Evolutionary conservation across 1,140 invertebrate species (phyloP).

Genomic region (Nephila pilipes): DNA sequence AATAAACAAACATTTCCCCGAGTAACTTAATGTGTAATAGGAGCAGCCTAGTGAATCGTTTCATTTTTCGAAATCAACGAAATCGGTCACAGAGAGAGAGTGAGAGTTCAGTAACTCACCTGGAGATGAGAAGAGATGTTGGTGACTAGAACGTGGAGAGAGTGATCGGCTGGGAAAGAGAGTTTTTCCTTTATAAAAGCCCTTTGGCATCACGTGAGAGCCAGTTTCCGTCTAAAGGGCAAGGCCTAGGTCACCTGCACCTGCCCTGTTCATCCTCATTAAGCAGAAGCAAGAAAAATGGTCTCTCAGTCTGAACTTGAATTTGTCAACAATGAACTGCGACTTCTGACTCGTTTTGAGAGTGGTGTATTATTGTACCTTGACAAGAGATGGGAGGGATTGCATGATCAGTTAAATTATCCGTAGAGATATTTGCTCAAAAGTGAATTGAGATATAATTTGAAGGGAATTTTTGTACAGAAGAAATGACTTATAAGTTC

Average conservation of each 20-base stretch:
- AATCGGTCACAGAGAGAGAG: background rate
- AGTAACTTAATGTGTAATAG: no score
- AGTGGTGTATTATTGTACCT: no score
- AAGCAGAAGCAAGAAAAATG: background rate
- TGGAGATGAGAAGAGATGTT: background rate
- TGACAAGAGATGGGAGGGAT: no score
- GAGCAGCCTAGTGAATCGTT: no score
- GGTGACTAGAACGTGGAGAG: constrained; percentile 58
- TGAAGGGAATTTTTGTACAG: no score
- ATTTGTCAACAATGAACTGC: background rate
- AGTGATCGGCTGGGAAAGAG: constrained; percentile 50
- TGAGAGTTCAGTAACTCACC: constrained; percentile 2
- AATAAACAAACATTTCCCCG: no score
- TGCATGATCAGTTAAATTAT: no score
- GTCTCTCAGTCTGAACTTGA: background rate
- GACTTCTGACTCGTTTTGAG: no score
- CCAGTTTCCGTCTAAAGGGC: constrained; percentile 66
- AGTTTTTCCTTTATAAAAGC: constrained; percentile 65
- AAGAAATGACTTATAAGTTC: no score
- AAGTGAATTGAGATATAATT: no score
- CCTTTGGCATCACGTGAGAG: constrained; percentile 49
- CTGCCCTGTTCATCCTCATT: constrained; percentile 29
- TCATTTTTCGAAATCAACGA: no score
- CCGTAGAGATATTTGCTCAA: no score
- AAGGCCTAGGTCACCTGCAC: constrained; percentile 63